These are phyloP conservation scores for Lagria hirta DNA, from an alignment of 2,888 invertebrate species.

Conservation along the genomic window DNA sequence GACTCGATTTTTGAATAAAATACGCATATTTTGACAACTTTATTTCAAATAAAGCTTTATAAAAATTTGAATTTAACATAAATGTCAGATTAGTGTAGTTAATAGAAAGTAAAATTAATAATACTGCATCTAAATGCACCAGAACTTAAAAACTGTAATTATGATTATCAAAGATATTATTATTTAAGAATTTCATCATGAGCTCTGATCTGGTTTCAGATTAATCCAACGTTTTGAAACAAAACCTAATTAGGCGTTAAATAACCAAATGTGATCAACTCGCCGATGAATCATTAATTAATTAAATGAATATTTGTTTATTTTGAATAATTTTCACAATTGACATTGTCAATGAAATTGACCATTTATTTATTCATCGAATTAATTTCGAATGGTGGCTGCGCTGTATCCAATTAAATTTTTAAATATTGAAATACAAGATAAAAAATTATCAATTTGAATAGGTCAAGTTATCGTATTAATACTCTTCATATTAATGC, in stretches of 20 bases:
- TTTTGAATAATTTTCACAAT: slow-evolving; percentile 17
- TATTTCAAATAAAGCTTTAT: no score
- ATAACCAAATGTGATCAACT: slow-evolving; percentile 9
- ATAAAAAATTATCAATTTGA: slow-evolving; percentile 17
- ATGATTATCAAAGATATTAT: no score
- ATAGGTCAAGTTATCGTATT: slow-evolving; percentile 2
- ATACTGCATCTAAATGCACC: no score
- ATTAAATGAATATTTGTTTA: slow-evolving; percentile 19
- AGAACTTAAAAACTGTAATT: no score
- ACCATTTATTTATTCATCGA: slow-evolving; percentile 17
- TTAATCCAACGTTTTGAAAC: slow-evolving; percentile 6
- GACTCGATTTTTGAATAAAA: no score
- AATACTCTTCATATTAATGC: no score
- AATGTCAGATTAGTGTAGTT: no score
- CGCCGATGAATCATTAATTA: slow-evolving; percentile 21
- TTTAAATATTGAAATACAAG: slow-evolving; percentile 15
- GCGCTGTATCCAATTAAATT: slow-evolving; percentile 13
- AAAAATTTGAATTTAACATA: no score
- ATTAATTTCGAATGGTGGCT: slow-evolving; percentile 13
- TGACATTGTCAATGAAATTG: slow-evolving; percentile 15
- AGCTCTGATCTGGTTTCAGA: slow-evolving; percentile 1
- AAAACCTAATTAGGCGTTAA: slow-evolving; percentile 13
- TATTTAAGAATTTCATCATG: slow-evolving; percentile 3
- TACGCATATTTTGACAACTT: no score
- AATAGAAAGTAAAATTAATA: no score